Evolutionary conservation across 1,140 invertebrate species (phyloP).

Genomic region (Drosophila triauraria): DNA sequence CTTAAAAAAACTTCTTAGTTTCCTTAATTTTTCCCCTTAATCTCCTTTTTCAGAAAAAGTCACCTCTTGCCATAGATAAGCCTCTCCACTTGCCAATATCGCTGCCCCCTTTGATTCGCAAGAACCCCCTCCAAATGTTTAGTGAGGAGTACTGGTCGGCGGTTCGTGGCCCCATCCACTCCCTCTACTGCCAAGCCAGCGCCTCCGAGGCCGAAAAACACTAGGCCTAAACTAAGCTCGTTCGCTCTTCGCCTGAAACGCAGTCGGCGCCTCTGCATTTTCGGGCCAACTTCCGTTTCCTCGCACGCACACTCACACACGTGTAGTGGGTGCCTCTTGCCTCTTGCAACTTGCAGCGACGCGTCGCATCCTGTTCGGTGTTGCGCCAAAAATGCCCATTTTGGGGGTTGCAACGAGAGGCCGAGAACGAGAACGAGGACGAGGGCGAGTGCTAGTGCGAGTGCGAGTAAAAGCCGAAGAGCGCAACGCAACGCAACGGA

Average conservation of each 20-base stretch:
- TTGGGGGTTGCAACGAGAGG: conserved; percentile 67
- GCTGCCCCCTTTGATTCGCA: neutral
- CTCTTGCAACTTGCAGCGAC: conserved; percentile 45
- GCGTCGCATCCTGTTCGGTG: conserved; percentile 20
- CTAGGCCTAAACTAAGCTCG: conserved; percentile 39
- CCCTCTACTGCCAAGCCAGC: neutral
- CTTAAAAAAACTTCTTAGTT: neutral
- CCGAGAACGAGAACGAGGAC: conserved; percentile 27
- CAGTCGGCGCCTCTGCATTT: conserved; percentile 29
- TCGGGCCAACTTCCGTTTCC: conserved; percentile 56
- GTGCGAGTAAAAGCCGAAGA: conserved; percentile 24
- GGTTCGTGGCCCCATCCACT: conserved; percentile 1
- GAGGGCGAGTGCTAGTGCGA: conserved; percentile 22
- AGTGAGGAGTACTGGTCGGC: conserved; percentile 19
- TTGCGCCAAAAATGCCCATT: conserved; percentile 51
- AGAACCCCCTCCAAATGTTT: neutral
- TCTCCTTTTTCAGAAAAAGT: neutral
- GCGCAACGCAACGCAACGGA: conserved; percentile 68
- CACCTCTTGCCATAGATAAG: conserved; percentile 1
- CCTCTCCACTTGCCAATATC: conserved; percentile 17
- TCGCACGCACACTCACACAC: conserved; percentile 39
- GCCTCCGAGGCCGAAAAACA: conserved; percentile 33
- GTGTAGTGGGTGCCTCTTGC: conserved; percentile 29
- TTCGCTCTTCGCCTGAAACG: conserved; percentile 24
- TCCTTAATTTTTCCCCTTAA: neutral